Conservation (phyloP, 2,113 vertebrate species). For the Cacatua alba region DNA sequence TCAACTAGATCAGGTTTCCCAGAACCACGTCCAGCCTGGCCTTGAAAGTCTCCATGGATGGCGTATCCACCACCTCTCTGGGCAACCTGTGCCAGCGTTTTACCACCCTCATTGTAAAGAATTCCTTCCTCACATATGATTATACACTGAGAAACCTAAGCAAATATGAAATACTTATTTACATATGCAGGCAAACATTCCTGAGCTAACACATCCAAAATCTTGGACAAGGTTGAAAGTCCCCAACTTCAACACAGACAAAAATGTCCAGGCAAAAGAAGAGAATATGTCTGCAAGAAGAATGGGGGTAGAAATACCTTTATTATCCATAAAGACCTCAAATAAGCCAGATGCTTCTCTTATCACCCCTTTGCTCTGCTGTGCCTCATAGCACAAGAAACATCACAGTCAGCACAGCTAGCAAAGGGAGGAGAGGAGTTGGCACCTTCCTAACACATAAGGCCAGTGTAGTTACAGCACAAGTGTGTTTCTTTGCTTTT, state of each 20-base stretch:
- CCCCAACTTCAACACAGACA: not conserved
- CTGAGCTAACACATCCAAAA: not conserved
- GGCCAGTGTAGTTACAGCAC: not conserved
- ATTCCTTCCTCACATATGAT: accelerated
- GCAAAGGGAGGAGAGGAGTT: not conserved
- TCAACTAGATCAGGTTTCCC: not conserved
- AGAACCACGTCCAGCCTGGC: not conserved
- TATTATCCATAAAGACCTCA: not conserved
- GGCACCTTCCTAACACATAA: not conserved
- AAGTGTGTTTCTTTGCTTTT: not conserved
- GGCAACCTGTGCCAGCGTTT: not conserved
- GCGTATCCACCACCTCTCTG: not conserved
- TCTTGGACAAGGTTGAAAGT: not conserved
- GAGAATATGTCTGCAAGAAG: not conserved
- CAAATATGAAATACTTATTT: not conserved
- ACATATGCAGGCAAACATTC: not conserved
- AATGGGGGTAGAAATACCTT: not conserved
- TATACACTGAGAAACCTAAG: not conserved
- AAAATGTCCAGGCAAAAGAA: not conserved
- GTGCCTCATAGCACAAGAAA: not conserved
- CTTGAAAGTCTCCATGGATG: not conserved
- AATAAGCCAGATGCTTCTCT: not conserved
- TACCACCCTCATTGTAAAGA: not conserved
- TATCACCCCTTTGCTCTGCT: not conserved
- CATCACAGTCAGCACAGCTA: accelerated